phyloP scores from a whole-genome alignment of 2,797 vertebrate genomes.

The Myiothlypis chrysogaster region DNA sequence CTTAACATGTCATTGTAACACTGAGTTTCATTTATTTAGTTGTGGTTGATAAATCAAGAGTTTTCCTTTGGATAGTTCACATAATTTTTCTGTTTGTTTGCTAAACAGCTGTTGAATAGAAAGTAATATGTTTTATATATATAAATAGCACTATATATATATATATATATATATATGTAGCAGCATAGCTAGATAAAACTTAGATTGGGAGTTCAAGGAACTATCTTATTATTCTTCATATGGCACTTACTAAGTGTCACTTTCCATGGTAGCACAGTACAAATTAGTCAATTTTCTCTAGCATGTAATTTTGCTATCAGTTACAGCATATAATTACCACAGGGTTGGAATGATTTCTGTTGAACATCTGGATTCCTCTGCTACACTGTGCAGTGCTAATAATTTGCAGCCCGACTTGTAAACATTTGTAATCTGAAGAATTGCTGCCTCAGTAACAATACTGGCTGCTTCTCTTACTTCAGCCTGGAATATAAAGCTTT shows the following conservation, averaged over 20 bases:
- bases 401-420: slow-evolving; percentile 33
- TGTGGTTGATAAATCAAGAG: neutral
- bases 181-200: neutral
- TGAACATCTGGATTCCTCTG: slow-evolving; percentile 23
- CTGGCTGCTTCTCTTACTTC: slow-evolving; percentile 43
- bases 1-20: neutral
- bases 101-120: neutral
- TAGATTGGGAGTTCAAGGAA: neutral
- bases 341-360: slow-evolving; percentile 32
- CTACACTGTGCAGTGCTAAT: neutral
- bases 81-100: neutral
- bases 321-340: slow-evolving; percentile 41
- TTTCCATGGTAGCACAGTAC: neutral
- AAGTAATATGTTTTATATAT: neutral
- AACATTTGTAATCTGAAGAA: slow-evolving; percentile 8
- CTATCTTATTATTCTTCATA: neutral
- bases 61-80: neutral
- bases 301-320: neutral
- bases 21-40: neutral
- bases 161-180: neutral
- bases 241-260: neutral
- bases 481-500: slow-evolving; percentile 7
- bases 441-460: neutral
- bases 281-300: neutral
- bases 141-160: neutral